Evolutionary conservation across 1,140 invertebrate genomes (phyloP), one percentile per base, ranked within the genome.

Genomic region (Lordiphosa stackelbergi): DNA sequence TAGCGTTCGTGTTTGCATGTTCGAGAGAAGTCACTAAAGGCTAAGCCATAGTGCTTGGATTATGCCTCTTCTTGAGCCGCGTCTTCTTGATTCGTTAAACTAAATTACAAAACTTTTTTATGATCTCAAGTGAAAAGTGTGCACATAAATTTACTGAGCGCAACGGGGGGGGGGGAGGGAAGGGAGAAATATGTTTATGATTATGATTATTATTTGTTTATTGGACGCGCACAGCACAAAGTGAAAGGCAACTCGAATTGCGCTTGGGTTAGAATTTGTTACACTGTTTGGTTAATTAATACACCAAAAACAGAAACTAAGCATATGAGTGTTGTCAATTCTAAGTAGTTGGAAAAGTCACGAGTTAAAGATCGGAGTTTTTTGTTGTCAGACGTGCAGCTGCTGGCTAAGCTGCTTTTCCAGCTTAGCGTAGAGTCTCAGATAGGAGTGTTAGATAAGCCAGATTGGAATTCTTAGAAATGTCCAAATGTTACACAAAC

Each of bases 261-360:
- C 28, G 56, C 13, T 53, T 52, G 47, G 38, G 49, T 52, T 81
- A 71, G 66, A 68, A 79, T 79, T 79, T 81, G 74, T 71, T 81
- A 79, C 74, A 79, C 66, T 81, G 53, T 73, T 68, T 74, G 71
- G 51, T 69, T 81, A 65, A 70, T 79, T 79, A 79, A 79, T 69
- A 53, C 56, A 58, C 42, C 66, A 60, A 51, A 56, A 19, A 61
- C 38, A 49, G 36, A 46, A 64, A 53, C 42, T 38, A 63, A 57
- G 40, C 4, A 11, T 22, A 24, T 31, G 24, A 45, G 42, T n/a
- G 42, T n/a, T 28, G 22, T 22, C 22, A n/a, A 31, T 3, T 10
- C 34, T 13, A 48, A 35, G 34, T 49, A 16, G 11, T 11, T 49
- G 12, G 16, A 34, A 19, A 13, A 16, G 16, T 34, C 10, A 48